Evolutionary conservation across 2,113 vertebrate genomes (phyloP), one percentile per base, ranked within the genome.

Genomic region (Eptesicus fuscus): DNA sequence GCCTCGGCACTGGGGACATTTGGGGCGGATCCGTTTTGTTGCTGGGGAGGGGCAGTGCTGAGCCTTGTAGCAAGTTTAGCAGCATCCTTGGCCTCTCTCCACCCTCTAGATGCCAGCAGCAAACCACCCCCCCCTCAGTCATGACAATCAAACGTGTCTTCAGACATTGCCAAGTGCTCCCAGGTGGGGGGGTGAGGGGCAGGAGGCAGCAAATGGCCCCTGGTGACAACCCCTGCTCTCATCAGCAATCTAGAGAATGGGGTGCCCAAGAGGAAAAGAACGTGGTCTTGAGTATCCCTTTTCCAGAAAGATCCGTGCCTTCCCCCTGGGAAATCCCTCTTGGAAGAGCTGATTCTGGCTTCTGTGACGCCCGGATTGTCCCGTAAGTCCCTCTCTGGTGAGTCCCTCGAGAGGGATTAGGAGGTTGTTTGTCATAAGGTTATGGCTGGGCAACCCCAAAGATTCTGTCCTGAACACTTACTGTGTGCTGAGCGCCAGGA

Each of bases 1-100:
- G 0, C 18, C 14, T 42, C 0, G 0, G 56, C 5, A 0, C 25
- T 5, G 0, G 4, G 7, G 18, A 32, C n/a, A 6, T 32, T 14
- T 5, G 2, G 9, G 22, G n/a, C 16, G 25, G 12, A 5, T 20
- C 23, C 18, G 22, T 37, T 47, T 44, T 23, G 47, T 37, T 30
- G 20, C 7, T 1, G 42, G 32, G 10, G 3, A 10, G 51, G 4
- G 7, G 7, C 37, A 0, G 4, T 25, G 49, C 49, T 5, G 32
- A 32, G 80, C 16, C 17, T 14, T 22, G 5, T 7, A 4, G 70
- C 25, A 9, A 22, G 16, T 0, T 25, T 4, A 47, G 56, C 12
- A 69, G 30, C 18, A 2, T 9, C 56, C 40, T 20, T 25, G 32
- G 17, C 30, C 32, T 49, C 65, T 22, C 32, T 42, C 65, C 22